A percentile compares a stretch with the other conserved stretches of the same genome.
These are phyloP conservation scores for Andrena minutula DNA, from an alignment of 2,888 invertebrate species.

Conservation along the genomic window DNA sequence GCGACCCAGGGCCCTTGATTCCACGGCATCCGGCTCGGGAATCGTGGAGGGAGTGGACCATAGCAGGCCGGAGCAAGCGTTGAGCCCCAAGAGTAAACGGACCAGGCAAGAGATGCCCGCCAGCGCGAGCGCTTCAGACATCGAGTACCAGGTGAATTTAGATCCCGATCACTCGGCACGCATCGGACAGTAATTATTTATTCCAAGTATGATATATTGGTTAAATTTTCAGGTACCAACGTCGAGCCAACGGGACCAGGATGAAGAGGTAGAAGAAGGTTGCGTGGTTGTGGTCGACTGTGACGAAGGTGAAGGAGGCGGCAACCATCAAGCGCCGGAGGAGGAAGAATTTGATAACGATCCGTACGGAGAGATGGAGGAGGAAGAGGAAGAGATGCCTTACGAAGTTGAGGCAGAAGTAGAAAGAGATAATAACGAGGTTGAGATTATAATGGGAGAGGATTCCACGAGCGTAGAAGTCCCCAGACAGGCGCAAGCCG, in stretches of 20 bases:
- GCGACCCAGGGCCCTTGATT: slow-evolving; percentile 86
- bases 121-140: slow-evolving; percentile 81
- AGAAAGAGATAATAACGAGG: slow-evolving; percentile 88
- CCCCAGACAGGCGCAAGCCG: slow-evolving; percentile 86
- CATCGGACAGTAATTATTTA: neutral
- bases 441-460: slow-evolving; percentile 88
- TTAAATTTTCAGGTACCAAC: slow-evolving; percentile 90
- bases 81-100: slow-evolving; percentile 81
- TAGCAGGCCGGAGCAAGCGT: slow-evolving; percentile 77
- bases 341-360: slow-evolving; percentile 86
- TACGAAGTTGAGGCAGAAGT: slow-evolving; percentile 84
- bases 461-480: slow-evolving; percentile 86
- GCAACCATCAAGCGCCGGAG: slow-evolving; percentile 83
- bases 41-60: slow-evolving; percentile 79
- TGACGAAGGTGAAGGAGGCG: slow-evolving; percentile 90
- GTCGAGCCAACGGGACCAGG: slow-evolving; percentile 94
- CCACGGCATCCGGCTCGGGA: slow-evolving; percentile 78
- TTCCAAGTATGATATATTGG: neutral
- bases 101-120: slow-evolving; percentile 79
- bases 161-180: neutral
- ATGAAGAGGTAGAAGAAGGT: slow-evolving; percentile 88
- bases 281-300: slow-evolving; percentile 92
- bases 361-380: slow-evolving; percentile 83
- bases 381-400: slow-evolving; percentile 83
- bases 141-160: slow-evolving; percentile 82